phyloP scores from a whole-genome alignment of 92 coral and sea anemone species.

The Nematostella vectensis region DNA sequence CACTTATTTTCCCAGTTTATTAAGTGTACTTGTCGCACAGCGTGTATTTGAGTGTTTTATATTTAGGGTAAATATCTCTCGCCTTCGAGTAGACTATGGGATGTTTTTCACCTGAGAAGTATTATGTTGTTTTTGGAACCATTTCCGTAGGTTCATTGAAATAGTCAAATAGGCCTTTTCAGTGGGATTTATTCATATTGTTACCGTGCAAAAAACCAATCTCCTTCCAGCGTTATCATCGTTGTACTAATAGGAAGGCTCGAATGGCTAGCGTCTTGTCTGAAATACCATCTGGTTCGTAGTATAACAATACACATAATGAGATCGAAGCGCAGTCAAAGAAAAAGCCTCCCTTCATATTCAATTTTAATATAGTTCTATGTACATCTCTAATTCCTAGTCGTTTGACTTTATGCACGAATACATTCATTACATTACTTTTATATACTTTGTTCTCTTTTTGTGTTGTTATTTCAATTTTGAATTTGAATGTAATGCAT shows the following conservation, averaged over 20 bases:
- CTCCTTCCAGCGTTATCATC: slow-evolving; percentile 3
- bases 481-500: slow-evolving; percentile 38
- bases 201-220: slow-evolving; percentile 2
- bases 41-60: too few relatives aligned
- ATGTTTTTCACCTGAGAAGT: too few relatives aligned
- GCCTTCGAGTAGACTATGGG: too few relatives aligned
- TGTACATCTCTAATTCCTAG: slow-evolving; percentile 40
- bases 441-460: slow-evolving; percentile 35
- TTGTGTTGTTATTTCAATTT: slow-evolving; percentile 18
- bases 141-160: too few relatives aligned
- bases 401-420: slow-evolving; percentile 11
- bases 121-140: too few relatives aligned
- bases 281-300: slow-evolving; percentile 49
- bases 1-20: too few relatives aligned
- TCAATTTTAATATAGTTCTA: slow-evolving; percentile 59
- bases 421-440: slow-evolving; percentile 48
- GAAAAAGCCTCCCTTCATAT: slow-evolving; percentile 22
- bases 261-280: slow-evolving; percentile 25
- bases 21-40: too few relatives aligned
- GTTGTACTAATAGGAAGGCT: slow-evolving; percentile 5
- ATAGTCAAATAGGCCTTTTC: too few relatives aligned
- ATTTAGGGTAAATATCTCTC: too few relatives aligned
- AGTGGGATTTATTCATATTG: too few relatives aligned
- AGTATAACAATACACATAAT: slow-evolving; percentile 36
- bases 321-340: slow-evolving; percentile 1